A percentile compares a stretch with the other conserved stretches of the same genome.
Evolutionary conservation across 2,888 invertebrate genomes (phyloP).

Genomic region (Ramazzottius varieornatus): DNA sequence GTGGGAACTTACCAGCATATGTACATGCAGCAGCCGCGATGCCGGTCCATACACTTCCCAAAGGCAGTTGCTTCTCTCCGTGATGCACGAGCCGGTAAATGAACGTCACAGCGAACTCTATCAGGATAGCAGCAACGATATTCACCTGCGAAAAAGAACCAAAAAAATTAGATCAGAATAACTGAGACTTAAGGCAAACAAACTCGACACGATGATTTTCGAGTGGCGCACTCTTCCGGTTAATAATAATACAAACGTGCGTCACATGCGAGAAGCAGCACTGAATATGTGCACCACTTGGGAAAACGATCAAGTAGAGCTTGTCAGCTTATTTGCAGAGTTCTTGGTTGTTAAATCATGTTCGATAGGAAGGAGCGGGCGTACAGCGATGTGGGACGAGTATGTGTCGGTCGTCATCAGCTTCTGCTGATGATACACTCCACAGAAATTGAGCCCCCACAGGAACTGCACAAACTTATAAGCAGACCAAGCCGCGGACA

Average conservation of each 20-base stretch:
- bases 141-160: neutral
- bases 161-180: neutral
- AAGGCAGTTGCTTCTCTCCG: neutral
- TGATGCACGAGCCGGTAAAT: neutral
- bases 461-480: neutral
- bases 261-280: too few species aligned
- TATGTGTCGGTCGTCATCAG: neutral
- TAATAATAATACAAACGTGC: too few species aligned
- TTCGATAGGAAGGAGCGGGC: too few species aligned
- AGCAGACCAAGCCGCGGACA: neutral
- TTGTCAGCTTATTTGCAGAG: too few species aligned
- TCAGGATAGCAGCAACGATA: neutral
- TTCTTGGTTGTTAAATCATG: too few species aligned
- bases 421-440: neutral
- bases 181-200: neutral
- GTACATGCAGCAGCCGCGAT: neutral
- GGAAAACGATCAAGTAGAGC: too few species aligned
- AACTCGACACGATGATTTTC: too few species aligned
- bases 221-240: too few species aligned
- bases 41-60: neutral
- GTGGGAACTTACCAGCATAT: neutral
- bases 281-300: too few species aligned
- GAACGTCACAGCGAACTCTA: neutral
- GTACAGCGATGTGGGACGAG: neutral
- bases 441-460: neutral